A percentile compares a stretch with the other conserved stretches of the same genome.
Evolutionary conservation across 1,140 invertebrate genomes (phyloP).

Genomic region (Streblospio benedicti): DNA sequence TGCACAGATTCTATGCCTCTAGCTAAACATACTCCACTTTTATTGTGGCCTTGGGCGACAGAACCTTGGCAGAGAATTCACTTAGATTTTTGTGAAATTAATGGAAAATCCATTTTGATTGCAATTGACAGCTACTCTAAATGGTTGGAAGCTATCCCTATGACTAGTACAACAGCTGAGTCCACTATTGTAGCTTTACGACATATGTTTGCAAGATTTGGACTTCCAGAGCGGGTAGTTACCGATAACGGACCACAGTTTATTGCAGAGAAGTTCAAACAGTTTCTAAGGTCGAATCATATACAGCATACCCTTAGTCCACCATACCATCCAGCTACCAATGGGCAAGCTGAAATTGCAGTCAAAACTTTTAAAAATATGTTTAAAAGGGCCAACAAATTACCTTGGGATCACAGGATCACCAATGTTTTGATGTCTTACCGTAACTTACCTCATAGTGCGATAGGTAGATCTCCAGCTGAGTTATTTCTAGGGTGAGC

Average conservation of each 20-base stretch:
- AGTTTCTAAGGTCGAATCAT: slow-evolving; percentile 21
- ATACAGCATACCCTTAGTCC: slow-evolving; percentile 21
- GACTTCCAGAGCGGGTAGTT: slow-evolving; percentile 13
- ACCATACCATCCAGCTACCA: slow-evolving; percentile 28
- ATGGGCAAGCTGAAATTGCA: slow-evolving; percentile 29
- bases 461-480: slow-evolving; percentile 1
- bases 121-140: neutral
- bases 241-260: slow-evolving; percentile 30
- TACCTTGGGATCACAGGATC: neutral
- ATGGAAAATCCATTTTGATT: no score
- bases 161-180: slow-evolving; percentile 7
- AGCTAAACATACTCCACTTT: neutral
- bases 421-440: neutral
- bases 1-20: slow-evolving; percentile 40
- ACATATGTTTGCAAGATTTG: neutral
- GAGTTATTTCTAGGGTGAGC: slow-evolving; percentile 1
- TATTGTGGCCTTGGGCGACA: neutral
- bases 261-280: slow-evolving; percentile 25
- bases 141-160: neutral
- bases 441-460: neutral
- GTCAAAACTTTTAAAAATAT: no score
- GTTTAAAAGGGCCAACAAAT: no score
- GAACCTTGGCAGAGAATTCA: neutral
- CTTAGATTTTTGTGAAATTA: slow-evolving; percentile 1
- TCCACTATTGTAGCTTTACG: slow-evolving; percentile 20